Conservation (phyloP, 2,113 vertebrate species). For the Xiphophorus maculatus region DNA sequence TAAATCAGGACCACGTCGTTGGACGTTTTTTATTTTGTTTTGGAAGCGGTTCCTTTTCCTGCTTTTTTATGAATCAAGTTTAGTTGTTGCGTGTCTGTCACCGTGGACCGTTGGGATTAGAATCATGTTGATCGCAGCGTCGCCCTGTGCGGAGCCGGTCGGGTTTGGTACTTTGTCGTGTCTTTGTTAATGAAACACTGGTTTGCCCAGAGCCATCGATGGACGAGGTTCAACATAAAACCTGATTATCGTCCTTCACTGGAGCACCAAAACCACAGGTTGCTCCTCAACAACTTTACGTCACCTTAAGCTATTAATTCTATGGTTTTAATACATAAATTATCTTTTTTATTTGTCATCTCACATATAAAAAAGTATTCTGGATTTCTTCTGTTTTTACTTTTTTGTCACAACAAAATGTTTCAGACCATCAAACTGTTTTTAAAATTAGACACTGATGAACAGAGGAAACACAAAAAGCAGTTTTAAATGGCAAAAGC, state of each 20-base stretch:
- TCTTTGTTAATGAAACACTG: conserved; percentile 35
- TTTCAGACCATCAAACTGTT: background rate
- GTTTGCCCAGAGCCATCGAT: conserved; percentile 18
- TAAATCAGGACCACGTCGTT: conserved; percentile 18
- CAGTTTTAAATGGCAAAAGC: no score
- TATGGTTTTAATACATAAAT: no score
- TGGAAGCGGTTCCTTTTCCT: background rate
- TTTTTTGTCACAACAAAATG: background rate
- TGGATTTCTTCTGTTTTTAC: background rate
- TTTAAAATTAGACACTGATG: background rate
- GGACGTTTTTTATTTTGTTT: background rate
- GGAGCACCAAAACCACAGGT: background rate
- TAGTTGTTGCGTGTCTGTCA: conserved; percentile 6
- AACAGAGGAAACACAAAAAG: background rate
- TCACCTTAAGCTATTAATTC: no score
- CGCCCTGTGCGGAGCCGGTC: conserved; percentile 20
- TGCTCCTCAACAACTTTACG: background rate
- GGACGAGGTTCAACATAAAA: conserved; percentile 17
- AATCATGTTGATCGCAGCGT: conserved; percentile 51
- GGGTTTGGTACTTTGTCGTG: conserved; percentile 32
- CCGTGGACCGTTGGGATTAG: background rate
- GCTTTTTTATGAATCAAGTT: background rate
- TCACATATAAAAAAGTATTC: background rate
- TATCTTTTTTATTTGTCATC: background rate
- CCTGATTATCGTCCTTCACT: no score